These are phyloP conservation scores for Cryptotermes secundus DNA, from an alignment of 1,140 invertebrate species.

Conservation along the genomic window DNA sequence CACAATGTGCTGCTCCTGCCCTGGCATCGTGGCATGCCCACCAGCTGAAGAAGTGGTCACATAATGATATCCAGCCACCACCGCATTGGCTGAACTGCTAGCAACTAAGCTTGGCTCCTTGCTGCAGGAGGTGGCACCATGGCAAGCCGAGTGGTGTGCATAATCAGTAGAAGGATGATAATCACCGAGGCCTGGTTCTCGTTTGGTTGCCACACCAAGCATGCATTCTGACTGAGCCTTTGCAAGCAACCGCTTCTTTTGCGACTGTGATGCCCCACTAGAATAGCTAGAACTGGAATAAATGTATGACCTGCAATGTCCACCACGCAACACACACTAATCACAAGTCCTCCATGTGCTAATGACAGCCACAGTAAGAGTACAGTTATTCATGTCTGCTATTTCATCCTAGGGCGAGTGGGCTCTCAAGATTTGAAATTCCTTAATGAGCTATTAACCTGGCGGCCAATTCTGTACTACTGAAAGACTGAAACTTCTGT, in stretches of 20 bases:
- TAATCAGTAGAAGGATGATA: conserved; percentile 41
- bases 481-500: too few relatives aligned
- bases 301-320: not conserved
- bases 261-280: conserved; percentile 59
- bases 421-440: too few relatives aligned
- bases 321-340: too few relatives aligned
- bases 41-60: conserved; percentile 47
- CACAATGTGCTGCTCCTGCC: conserved; percentile 58
- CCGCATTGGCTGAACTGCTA: conserved; percentile 11
- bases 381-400: too few relatives aligned
- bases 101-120: conserved; percentile 16
- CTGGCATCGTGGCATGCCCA: conserved; percentile 46
- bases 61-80: conserved; percentile 53
- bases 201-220: conserved; percentile 49
- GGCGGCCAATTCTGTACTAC: too few relatives aligned
- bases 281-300: not conserved
- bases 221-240: conserved; percentile 84
- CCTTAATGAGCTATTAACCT: too few relatives aligned
- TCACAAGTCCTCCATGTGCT: too few relatives aligned
- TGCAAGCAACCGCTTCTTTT: conserved; percentile 84
- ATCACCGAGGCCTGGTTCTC: conserved; percentile 48
- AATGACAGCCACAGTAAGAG: too few relatives aligned
- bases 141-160: conserved; percentile 5
- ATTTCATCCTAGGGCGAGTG: too few relatives aligned
- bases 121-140: too few relatives aligned